phyloP scores from a whole-genome alignment of 2,797 vertebrate species.

The Decapterus maruadsi region DNA sequence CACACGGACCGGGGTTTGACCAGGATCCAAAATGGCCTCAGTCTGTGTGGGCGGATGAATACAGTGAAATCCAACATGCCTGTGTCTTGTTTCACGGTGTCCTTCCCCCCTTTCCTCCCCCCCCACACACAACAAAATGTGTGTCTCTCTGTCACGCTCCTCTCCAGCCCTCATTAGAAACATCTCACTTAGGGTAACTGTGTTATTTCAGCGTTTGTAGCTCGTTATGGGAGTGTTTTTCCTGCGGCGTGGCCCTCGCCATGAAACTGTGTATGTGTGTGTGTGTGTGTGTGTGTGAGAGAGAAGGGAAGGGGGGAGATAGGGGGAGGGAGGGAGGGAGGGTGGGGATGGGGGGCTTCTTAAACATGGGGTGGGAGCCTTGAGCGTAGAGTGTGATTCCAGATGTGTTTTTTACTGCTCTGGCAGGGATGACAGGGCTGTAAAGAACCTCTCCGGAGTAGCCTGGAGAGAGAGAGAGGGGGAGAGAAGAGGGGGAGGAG shows the following conservation, averaged over 20 bases:
- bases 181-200: constrained; percentile 80
- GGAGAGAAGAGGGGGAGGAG: constrained; percentile 24
- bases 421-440: constrained; percentile 80
- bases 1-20: constrained; percentile 45
- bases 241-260: constrained; percentile 67
- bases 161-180: constrained; percentile 78
- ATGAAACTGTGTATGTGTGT: constrained; percentile 55
- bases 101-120: neutral
- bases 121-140: constrained; percentile 17
- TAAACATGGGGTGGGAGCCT: constrained; percentile 71
- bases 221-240: constrained; percentile 79
- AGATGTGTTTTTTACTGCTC: constrained; percentile 87
- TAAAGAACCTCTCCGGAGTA: constrained; percentile 78
- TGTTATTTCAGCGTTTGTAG: constrained; percentile 84
- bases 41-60: constrained; percentile 66
- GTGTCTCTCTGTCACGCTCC: constrained; percentile 55
- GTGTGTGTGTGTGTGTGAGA: constrained; percentile 42
- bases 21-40: constrained; percentile 73
- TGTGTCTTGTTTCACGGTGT: constrained; percentile 63
- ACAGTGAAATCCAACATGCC: constrained; percentile 65
- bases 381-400: constrained; percentile 82
- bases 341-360: constrained; percentile 53
- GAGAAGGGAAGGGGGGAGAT: constrained; percentile 17
- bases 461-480: constrained; percentile 58
- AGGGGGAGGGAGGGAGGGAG: constrained; percentile 1